A percentile compares a stretch with the other conserved stretches of the same genome.
phyloP scores from a whole-genome alignment of 2,113 vertebrate genomes.

The Halichoeres trimaculatus region DNA sequence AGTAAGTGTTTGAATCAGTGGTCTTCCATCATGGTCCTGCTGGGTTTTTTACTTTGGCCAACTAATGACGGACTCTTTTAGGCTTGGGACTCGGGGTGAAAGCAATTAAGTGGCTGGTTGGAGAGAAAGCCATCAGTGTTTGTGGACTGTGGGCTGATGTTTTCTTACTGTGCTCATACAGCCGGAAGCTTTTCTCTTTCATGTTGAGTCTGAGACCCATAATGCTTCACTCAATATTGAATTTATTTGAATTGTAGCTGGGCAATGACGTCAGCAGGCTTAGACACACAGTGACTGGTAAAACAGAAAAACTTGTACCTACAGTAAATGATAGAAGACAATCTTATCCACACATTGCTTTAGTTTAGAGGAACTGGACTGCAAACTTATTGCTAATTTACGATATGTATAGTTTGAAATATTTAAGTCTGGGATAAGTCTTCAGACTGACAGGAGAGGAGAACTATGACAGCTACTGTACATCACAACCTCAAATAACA shows the following conservation, averaged over 20 bases:
- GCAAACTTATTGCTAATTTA: too few relatives aligned
- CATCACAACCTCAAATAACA: too few relatives aligned
- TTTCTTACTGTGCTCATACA: not conserved
- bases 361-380: too few relatives aligned
- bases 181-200: not conserved
- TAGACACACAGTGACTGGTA: not conserved
- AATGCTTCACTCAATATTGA: not conserved
- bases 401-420: too few relatives aligned
- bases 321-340: too few relatives aligned
- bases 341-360: too few relatives aligned
- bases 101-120: slow-evolving; percentile 32
- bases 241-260: not conserved
- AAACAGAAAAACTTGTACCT: too few relatives aligned
- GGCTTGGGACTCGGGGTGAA: slow-evolving; percentile 31
- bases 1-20: slow-evolving; percentile 39
- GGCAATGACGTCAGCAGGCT: not conserved
- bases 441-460: too few relatives aligned
- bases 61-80: slow-evolving; percentile 32
- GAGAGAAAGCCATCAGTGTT: slow-evolving; percentile 31
- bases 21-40: slow-evolving; percentile 36
- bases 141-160: slow-evolving; percentile 9
- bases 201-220: not conserved
- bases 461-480: too few relatives aligned
- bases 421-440: too few relatives aligned
- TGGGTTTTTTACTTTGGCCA: slow-evolving; percentile 36